Conservation (phyloP, 2,797 vertebrate genomes). For the Phrynocephalus vlangalii region DNA sequence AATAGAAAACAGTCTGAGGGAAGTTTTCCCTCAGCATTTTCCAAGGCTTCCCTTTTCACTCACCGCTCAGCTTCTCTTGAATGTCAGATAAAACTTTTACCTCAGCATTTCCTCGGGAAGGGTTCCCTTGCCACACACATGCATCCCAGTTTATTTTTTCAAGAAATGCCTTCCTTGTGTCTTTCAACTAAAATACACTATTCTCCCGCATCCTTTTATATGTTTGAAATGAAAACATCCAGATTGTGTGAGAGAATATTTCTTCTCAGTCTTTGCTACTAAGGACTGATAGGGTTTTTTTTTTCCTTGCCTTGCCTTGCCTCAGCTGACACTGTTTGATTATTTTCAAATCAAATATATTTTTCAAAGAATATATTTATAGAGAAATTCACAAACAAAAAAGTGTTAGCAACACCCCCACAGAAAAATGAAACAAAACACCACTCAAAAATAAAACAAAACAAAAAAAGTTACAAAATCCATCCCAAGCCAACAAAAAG, state of each 20-base stretch:
- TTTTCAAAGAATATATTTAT: neutral
- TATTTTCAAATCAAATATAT: neutral
- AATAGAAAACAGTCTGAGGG: neutral
- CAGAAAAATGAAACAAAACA: too few relatives aligned
- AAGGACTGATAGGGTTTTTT: neutral
- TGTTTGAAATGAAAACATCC: conserved; percentile 39
- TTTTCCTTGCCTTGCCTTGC: neutral
- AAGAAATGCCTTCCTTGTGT: neutral
- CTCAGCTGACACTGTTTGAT: neutral
- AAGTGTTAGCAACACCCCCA: too few relatives aligned
- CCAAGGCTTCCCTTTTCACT: neutral
- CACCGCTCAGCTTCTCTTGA: neutral
- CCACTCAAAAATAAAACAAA: too few relatives aligned
- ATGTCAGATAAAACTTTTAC: neutral
- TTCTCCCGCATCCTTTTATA: conserved; percentile 38
- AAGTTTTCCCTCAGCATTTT: neutral
- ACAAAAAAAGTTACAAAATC: too few relatives aligned
- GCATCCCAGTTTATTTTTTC: neutral
- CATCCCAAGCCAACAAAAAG: too few relatives aligned
- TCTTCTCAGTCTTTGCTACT: conserved; percentile 32
- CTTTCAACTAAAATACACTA: neutral
- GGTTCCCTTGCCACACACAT: neutral
- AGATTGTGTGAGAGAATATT: conserved; percentile 14
- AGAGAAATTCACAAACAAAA: too few relatives aligned
- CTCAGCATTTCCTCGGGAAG: neutral